Evolutionary conservation across 2,113 vertebrate species (phyloP).

Genomic region (Connochaetes taurinus): DNA sequence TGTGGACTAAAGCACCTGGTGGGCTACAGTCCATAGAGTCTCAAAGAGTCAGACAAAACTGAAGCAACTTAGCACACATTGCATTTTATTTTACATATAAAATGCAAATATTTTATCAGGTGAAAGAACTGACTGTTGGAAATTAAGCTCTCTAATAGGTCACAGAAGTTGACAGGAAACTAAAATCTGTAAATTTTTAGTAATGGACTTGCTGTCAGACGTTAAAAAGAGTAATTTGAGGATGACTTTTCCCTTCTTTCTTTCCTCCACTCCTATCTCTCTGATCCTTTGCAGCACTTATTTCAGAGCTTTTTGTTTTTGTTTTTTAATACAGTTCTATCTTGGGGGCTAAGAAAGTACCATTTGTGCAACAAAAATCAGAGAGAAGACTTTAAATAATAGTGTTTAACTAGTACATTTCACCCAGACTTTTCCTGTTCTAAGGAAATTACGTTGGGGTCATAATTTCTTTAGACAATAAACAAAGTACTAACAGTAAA

Average conservation of each 20-base stretch:
- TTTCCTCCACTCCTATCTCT: accelerated
- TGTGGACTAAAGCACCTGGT: neutral
- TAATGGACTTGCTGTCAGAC: neutral
- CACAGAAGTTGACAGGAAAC: neutral
- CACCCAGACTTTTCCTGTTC: accelerated
- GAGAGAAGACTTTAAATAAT: neutral
- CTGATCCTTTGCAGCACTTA: neutral
- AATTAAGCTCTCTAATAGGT: neutral
- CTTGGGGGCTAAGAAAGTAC: neutral
- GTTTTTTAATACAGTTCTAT: neutral
- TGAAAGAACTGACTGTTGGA: neutral
- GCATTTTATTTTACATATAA: neutral
- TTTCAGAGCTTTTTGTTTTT: neutral
- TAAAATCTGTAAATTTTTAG: neutral
- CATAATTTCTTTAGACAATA: neutral
- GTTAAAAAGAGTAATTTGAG: neutral
- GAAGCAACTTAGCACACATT: neutral
- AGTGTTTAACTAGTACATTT: neutral
- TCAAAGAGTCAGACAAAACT: neutral
- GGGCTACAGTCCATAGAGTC: neutral
- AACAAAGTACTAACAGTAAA: neutral
- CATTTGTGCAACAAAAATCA: neutral
- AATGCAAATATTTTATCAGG: neutral
- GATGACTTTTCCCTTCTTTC: neutral
- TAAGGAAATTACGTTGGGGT: neutral